Evolutionary conservation across 2,888 invertebrate genomes (phyloP).

Genomic region (Idaea straminata): DNA sequence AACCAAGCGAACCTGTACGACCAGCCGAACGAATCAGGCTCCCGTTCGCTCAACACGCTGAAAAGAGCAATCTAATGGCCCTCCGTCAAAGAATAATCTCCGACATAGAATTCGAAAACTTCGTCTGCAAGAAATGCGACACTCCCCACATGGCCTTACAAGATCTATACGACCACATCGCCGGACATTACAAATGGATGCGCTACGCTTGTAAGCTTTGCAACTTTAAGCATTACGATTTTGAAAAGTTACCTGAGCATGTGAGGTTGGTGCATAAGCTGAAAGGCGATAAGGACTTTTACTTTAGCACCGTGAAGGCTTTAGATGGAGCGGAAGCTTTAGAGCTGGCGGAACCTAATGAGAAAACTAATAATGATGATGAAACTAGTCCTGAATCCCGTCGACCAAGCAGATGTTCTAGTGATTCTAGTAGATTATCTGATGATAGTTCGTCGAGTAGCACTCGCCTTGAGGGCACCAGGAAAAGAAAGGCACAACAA

Average conservation of each 20-base stretch:
- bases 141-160: conserved; percentile 66
- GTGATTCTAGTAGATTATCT: conserved; percentile 68
- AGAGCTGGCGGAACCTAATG: conserved; percentile 48
- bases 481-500: conserved; percentile 57
- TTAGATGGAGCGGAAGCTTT: conserved; percentile 65
- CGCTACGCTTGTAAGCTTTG: conserved; percentile 88
- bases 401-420: conserved; percentile 67
- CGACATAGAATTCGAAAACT: conserved; percentile 62
- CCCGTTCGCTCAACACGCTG: conserved; percentile 59
- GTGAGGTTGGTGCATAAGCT: conserved; percentile 82
- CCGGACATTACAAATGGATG: conserved; percentile 84
- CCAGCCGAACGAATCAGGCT: conserved; percentile 36
- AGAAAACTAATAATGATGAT: conserved; percentile 38
- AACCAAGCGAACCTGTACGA: conserved; percentile 2
- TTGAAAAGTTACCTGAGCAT: conserved; percentile 83
- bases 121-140: conserved; percentile 78
- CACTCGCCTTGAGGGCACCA: conserved; percentile 52
- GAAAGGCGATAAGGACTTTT: conserved; percentile 76
- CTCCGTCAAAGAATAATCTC: conserved; percentile 56
- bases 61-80: conserved; percentile 62
- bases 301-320: conserved; percentile 70
- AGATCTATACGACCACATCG: conserved; percentile 82
- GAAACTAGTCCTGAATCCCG: conserved; percentile 61
- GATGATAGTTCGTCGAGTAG: conserved; percentile 71
- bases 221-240: conserved; percentile 83